Evolutionary conservation across 2,888 invertebrate genomes (phyloP).

Genomic region (Proisotoma minuta): DNA sequence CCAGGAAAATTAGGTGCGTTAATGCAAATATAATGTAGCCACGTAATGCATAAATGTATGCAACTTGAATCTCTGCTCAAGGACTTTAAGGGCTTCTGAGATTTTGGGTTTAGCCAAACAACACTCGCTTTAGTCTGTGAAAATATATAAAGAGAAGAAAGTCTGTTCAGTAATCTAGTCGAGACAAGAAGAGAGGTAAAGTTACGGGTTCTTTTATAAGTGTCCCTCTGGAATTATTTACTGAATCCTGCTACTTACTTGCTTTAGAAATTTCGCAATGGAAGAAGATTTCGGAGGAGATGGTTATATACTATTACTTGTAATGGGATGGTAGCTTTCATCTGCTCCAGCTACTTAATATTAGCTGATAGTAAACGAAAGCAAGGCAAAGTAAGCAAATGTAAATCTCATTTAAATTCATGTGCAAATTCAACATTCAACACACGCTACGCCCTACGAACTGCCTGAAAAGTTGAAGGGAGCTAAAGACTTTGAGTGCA

Average conservation of each 20-base stretch:
- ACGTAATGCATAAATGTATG: neutral
- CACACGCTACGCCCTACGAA: no score
- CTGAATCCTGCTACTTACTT: neutral
- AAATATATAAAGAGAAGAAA: neutral
- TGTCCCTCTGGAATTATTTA: conserved; percentile 6
- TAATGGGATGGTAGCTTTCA: no score
- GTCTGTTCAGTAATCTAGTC: no score
- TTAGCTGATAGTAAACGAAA: neutral
- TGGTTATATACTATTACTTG: no score
- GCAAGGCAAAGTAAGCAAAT: neutral
- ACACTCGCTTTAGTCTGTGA: neutral
- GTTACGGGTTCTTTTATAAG: neutral
- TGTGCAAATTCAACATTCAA: neutral
- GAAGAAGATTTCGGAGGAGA: no score
- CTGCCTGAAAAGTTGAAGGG: neutral
- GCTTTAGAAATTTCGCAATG: neutral
- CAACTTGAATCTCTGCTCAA: neutral
- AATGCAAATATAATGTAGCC: conserved; percentile 5
- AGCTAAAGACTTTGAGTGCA: neutral
- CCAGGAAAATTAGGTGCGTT: neutral
- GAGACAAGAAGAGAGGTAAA: neutral
- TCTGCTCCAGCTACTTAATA: no score
- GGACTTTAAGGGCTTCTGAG: neutral
- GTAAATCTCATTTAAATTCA: conserved; percentile 4
- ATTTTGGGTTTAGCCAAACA: neutral